Evolutionary conservation across 2,113 vertebrate genomes (phyloP).

Genomic region (Arvicanthis niloticus): DNA sequence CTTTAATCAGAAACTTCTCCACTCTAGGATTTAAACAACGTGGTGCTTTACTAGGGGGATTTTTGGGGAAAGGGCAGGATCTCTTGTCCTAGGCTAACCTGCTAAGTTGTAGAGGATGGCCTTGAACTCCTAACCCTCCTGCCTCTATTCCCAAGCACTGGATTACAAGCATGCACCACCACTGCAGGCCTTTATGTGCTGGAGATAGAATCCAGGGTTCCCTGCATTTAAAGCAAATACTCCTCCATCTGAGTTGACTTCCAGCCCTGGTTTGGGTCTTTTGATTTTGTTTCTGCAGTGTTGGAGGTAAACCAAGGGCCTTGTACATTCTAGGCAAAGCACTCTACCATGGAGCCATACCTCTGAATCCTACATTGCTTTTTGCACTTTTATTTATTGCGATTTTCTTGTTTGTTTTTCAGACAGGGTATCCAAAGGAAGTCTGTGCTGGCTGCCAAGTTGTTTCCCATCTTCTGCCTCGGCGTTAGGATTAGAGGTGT

Average conservation of each 20-base stretch:
- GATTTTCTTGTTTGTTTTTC: background rate
- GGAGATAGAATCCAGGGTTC: background rate
- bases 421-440: background rate
- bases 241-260: too few species aligned
- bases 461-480: background rate
- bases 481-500: background rate
- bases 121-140: background rate
- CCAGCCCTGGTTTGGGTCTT: background rate
- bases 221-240: too few species aligned
- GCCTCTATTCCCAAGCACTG: background rate
- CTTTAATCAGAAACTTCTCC: slow-evolving; percentile 4
- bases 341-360: background rate
- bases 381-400: background rate
- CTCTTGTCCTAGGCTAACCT: background rate
- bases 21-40: background rate
- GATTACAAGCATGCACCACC: background rate
- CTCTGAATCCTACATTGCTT: background rate
- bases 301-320: background rate
- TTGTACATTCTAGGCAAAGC: background rate
- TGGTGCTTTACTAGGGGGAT: background rate
- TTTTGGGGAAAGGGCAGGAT: background rate
- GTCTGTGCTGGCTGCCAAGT: background rate
- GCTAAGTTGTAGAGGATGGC: background rate
- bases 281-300: background rate
- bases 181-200: background rate